Conservation (phyloP, 2,888 invertebrate genomes). For the Drosophila buzzatii region DNA sequence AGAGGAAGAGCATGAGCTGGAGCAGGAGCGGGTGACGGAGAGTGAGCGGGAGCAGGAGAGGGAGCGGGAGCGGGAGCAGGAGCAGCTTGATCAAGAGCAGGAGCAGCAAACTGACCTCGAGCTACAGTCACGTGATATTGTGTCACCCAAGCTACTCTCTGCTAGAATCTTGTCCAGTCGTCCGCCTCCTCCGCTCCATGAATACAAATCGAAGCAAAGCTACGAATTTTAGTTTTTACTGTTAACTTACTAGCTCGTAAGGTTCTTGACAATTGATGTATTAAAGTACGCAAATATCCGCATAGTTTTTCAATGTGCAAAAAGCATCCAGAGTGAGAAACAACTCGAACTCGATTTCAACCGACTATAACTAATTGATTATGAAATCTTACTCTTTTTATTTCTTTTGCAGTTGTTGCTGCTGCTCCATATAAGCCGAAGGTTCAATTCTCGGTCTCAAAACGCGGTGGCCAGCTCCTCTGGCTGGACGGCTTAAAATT, state of each 20-base stretch:
- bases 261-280: constrained; percentile 49
- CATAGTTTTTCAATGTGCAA: constrained; percentile 54
- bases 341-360: neutral
- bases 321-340: neutral
- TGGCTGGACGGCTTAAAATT: constrained; percentile 84
- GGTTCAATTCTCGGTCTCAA: constrained; percentile 83
- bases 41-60: neutral
- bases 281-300: constrained; percentile 57
- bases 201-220: constrained; percentile 51
- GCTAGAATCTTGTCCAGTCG: constrained; percentile 8
- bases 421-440: constrained; percentile 65
- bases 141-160: neutral
- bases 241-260: constrained; percentile 47
- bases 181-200: constrained; percentile 51
- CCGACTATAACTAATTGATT: neutral
- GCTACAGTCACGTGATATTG: neutral
- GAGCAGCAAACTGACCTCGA: neutral
- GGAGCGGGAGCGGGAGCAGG: constrained; percentile 6
- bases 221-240: constrained; percentile 46
- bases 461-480: constrained; percentile 83
- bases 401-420: constrained; percentile 8
- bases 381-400: neutral
- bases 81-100: neutral
- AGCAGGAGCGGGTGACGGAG: neutral
- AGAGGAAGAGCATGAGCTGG: constrained; percentile 20